Conservation (phyloP, 2,797 vertebrate genomes). For the Cossypha heuglini region DNA sequence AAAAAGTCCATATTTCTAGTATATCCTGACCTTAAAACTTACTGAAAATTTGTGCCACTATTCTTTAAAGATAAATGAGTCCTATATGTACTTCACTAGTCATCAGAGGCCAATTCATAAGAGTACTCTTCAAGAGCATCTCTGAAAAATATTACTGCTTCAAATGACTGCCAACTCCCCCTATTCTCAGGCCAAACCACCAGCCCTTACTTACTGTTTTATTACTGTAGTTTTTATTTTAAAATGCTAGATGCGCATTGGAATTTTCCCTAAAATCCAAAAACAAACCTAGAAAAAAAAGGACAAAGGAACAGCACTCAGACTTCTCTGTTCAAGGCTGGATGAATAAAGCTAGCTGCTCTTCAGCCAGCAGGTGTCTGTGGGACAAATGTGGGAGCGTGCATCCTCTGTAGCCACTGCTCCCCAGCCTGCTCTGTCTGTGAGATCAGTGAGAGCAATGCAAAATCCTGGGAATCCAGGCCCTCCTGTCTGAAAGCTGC, state of each 20-base stretch:
- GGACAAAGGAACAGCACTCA: not conserved
- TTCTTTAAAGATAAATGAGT: not conserved
- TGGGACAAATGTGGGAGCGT: not conserved
- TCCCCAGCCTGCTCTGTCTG: fast-evolving
- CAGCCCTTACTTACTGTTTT: not conserved
- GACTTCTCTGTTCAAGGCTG: not conserved
- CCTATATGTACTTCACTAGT: not conserved
- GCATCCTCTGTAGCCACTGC: not conserved
- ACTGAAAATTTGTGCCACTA: not conserved
- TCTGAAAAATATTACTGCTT: not conserved
- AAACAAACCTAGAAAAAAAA: not conserved
- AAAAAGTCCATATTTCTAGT: not conserved
- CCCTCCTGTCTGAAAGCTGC: not conserved
- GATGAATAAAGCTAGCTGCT: not conserved
- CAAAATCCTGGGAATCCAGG: not conserved
- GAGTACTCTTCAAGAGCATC: not conserved
- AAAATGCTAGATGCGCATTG: not conserved
- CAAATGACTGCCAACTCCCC: not conserved
- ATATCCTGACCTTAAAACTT: not conserved
- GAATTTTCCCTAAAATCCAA: not conserved
- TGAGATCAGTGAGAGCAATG: not conserved
- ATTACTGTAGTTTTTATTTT: not conserved
- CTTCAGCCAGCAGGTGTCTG: not conserved
- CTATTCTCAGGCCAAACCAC: not conserved
- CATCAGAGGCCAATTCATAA: not conserved